Evolutionary conservation across 2,113 vertebrate species (phyloP).

Genomic region (Tiliqua scincoides): DNA sequence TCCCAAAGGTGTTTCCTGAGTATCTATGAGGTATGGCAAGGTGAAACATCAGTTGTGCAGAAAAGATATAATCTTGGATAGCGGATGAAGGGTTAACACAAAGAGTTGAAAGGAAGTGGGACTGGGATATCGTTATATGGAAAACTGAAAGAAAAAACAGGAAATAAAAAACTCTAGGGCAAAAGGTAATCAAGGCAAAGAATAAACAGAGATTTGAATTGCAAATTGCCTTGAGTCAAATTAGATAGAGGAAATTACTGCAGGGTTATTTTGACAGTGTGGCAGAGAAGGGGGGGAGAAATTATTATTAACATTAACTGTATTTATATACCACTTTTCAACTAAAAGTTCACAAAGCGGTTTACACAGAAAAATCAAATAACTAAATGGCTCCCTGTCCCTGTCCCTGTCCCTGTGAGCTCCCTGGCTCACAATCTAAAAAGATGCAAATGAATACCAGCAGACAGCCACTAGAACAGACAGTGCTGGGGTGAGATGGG

Average conservation of each 20-base stretch:
- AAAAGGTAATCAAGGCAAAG: constrained; percentile 24
- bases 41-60: not conserved
- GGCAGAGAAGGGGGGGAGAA: not conserved
- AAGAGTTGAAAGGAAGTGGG: not conserved
- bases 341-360: too few relatives aligned
- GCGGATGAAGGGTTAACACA: constrained; percentile 5
- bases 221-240: constrained; percentile 32
- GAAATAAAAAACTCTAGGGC: not conserved
- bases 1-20: not conserved
- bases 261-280: constrained; percentile 16
- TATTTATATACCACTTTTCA: too few relatives aligned
- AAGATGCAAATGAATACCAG: too few relatives aligned
- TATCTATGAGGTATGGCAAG: not conserved
- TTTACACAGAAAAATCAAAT: too few relatives aligned
- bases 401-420: too few relatives aligned
- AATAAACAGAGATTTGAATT: constrained; percentile 39
- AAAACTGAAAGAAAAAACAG: constrained; percentile 9
- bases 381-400: too few relatives aligned
- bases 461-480: too few relatives aligned
- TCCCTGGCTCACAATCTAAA: too few relatives aligned
- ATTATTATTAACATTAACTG: too few relatives aligned
- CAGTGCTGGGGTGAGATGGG: too few relatives aligned
- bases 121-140: not conserved
- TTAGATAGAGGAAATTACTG: constrained; percentile 11
- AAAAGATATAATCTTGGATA: not conserved